Percentiles rank a stretch among this genome's conserved stretches.
Evolutionary conservation across 1,140 invertebrate species (phyloP).

Genomic region (Ericerus pela): DNA sequence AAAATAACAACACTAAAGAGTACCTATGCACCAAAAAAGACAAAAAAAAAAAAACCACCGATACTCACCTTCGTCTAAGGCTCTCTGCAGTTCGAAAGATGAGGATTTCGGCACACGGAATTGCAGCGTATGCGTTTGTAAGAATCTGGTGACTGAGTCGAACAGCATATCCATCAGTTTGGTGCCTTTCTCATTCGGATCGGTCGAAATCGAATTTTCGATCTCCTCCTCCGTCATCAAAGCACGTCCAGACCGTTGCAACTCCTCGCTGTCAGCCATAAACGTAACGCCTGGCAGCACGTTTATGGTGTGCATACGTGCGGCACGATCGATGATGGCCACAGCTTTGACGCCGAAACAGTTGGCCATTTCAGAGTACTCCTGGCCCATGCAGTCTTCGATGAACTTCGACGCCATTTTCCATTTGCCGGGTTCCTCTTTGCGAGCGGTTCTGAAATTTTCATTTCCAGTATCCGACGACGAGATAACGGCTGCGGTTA

Average conservation of each 20-base stretch:
- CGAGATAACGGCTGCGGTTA: neutral
- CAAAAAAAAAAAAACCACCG: neutral
- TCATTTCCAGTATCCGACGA: conserved; percentile 13
- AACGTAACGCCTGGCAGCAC: conserved; percentile 41
- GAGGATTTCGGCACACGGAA: conserved; percentile 48
- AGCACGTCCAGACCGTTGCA: conserved; percentile 28
- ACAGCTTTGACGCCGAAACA: conserved; percentile 43
- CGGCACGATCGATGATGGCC: conserved; percentile 38
- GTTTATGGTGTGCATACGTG: conserved; percentile 39
- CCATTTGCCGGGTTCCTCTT: conserved; percentile 9
- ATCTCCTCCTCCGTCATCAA: conserved; percentile 37
- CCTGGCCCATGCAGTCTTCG: conserved; percentile 28
- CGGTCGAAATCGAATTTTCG: conserved; percentile 35
- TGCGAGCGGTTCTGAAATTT: conserved; percentile 1
- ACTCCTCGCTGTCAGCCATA: conserved; percentile 33
- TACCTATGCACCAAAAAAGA: neutral
- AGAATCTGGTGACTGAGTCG: conserved; percentile 54
- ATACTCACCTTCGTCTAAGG: conserved; percentile 43
- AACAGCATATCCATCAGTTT: conserved; percentile 43
- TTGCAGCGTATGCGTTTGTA: conserved; percentile 61
- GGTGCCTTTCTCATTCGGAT: conserved; percentile 34
- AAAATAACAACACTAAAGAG: neutral
- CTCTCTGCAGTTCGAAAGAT: conserved; percentile 36
- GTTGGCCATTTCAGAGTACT: conserved; percentile 27
- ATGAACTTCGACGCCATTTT: conserved; percentile 29